Percentiles rank a stretch among this genome's conserved stretches.
Conservation (phyloP, 2,113 vertebrate genomes). For the Cephalopholis sonnerati region DNA sequence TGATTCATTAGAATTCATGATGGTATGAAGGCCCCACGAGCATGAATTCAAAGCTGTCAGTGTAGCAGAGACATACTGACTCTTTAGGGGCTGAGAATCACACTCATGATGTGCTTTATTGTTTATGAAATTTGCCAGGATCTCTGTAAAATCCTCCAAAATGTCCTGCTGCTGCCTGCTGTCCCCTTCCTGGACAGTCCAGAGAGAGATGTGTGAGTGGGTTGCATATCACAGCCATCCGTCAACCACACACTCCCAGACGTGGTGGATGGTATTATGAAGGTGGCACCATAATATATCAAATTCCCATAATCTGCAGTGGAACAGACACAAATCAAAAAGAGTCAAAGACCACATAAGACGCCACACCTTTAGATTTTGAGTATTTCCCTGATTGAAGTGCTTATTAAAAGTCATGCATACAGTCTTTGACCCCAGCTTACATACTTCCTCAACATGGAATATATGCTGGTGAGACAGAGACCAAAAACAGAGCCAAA, state of each 20-base stretch:
- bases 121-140: slow-evolving; percentile 11
- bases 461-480: neutral
- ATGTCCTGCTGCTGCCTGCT: slow-evolving; percentile 29
- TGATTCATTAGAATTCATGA: neutral
- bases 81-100: neutral
- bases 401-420: neutral
- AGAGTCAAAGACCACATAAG: slow-evolving; percentile 6
- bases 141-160: neutral
- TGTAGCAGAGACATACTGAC: neutral
- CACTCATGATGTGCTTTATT: neutral
- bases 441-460: neutral
- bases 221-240: slow-evolving; percentile 55
- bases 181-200: slow-evolving; percentile 42
- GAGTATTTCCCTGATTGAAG: slow-evolving; percentile 8
- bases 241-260: slow-evolving; percentile 56
- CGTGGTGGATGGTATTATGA: slow-evolving; percentile 46
- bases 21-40: neutral
- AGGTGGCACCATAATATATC: slow-evolving; percentile 41
- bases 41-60: slow-evolving; percentile 3
- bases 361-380: neutral
- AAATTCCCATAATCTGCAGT: slow-evolving; percentile 34
- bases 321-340: slow-evolving; percentile 33
- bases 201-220: slow-evolving; percentile 54
- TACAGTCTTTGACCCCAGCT: neutral
- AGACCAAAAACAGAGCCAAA: too few relatives aligned